phyloP scores from a whole-genome alignment of 2,888 invertebrate genomes.

The Arrhopalites spinosus region DNA sequence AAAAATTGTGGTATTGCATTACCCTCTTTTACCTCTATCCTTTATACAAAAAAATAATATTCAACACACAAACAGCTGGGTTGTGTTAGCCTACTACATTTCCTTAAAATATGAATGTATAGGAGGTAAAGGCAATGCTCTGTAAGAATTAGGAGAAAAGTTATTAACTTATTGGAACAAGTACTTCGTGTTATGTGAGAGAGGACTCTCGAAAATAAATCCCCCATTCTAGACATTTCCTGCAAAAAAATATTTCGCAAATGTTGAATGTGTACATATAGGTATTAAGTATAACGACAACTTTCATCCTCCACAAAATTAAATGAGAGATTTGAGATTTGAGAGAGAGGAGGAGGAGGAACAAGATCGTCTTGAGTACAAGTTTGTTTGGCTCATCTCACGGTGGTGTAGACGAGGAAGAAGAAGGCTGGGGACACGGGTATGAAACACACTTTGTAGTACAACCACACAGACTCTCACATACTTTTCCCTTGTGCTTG shows the following conservation, averaged over 20 bases:
- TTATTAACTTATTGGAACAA: no score
- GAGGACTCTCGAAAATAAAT: conserved; percentile 27
- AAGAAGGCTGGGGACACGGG: no score
- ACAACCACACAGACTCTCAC: neutral
- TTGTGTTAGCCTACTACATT: neutral
- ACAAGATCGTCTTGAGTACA: neutral
- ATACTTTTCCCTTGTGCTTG: no score
- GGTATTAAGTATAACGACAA: conserved; percentile 22
- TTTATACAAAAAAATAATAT: no score
- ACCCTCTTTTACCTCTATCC: no score
- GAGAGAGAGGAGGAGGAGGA: conserved; percentile 1
- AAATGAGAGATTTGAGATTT: neutral
- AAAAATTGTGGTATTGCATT: no score
- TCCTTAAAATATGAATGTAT: neutral
- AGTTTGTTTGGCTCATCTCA: neutral
- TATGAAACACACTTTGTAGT: neutral
- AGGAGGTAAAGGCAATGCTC: neutral
- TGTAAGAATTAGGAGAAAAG: no score
- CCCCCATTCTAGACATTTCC: conserved; percentile 36
- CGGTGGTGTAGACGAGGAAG: neutral
- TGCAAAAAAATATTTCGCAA: conserved; percentile 43
- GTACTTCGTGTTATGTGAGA: no score
- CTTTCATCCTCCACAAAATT: conserved; percentile 24
- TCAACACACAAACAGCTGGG: no score
- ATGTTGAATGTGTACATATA: neutral